These are phyloP conservation scores for Diogma glabrata DNA, from an alignment of 2,888 invertebrate species.

Conservation along the genomic window DNA sequence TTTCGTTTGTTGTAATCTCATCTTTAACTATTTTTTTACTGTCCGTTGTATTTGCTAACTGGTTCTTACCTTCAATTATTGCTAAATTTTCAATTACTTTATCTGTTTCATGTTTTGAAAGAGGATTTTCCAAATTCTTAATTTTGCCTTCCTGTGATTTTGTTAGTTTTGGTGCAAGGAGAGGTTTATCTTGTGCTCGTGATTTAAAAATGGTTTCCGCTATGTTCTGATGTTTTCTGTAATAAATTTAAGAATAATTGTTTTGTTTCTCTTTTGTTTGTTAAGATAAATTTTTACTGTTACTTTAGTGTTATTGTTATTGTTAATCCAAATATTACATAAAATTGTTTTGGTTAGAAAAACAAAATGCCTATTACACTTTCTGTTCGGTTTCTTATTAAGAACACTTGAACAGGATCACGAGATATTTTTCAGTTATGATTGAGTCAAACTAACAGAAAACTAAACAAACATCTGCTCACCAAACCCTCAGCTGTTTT, in stretches of 20 bases:
- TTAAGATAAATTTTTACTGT: neutral
- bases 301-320: neutral
- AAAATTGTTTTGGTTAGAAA: no score
- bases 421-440: no score
- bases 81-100: neutral
- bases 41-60: neutral
- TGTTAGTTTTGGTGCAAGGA: neutral
- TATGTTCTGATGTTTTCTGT: conserved; percentile 3
- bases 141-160: neutral
- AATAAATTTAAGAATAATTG: neutral
- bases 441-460: no score
- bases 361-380: no score
- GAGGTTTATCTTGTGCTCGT: neutral
- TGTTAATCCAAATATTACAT: no score
- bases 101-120: neutral
- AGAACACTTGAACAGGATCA: no score
- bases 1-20: conserved; percentile 28
- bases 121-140: neutral
- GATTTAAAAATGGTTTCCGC: conserved; percentile 6
- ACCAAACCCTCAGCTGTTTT: no score
- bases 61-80: neutral
- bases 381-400: no score
- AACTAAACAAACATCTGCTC: no score
- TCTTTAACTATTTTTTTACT: neutral
- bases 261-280: neutral